Conservation (phyloP, 2,113 vertebrate species). For the Sporophila hypoxantha region DNA sequence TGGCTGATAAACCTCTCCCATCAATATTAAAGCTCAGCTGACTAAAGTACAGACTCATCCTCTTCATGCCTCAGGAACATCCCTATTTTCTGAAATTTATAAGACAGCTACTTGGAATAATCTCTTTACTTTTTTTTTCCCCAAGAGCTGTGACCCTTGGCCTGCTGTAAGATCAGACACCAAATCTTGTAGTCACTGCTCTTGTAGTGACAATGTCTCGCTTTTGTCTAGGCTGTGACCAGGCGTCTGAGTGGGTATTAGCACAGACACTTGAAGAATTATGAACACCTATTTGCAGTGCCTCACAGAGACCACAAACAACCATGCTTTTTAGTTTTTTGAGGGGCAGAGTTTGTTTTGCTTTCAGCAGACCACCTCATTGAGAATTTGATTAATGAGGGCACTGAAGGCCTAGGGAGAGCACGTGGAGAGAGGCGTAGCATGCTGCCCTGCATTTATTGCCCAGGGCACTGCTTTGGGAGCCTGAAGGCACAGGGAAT, state of each 20-base stretch:
- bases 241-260: neutral
- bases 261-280: neutral
- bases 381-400: neutral
- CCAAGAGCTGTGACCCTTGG: neutral
- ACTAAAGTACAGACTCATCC: neutral
- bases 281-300: neutral
- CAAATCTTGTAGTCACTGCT: neutral
- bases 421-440: rapidly evolving
- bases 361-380: neutral
- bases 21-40: conserved; percentile 9
- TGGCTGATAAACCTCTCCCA: conserved; percentile 31
- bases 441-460: rapidly evolving
- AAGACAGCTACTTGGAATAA: conserved; percentile 19
- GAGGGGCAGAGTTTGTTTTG: neutral
- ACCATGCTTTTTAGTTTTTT: neutral
- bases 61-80: neutral
- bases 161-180: neutral
- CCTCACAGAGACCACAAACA: neutral
- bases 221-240: neutral
- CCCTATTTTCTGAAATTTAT: conserved; percentile 11
- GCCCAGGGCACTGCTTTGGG: neutral
- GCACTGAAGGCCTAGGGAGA: neutral
- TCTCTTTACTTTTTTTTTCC: neutral
- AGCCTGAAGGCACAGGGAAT: neutral
- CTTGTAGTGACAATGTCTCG: neutral